phyloP scores from a whole-genome alignment of 2,113 vertebrate species.

The Trematomus loennbergii region DNA sequence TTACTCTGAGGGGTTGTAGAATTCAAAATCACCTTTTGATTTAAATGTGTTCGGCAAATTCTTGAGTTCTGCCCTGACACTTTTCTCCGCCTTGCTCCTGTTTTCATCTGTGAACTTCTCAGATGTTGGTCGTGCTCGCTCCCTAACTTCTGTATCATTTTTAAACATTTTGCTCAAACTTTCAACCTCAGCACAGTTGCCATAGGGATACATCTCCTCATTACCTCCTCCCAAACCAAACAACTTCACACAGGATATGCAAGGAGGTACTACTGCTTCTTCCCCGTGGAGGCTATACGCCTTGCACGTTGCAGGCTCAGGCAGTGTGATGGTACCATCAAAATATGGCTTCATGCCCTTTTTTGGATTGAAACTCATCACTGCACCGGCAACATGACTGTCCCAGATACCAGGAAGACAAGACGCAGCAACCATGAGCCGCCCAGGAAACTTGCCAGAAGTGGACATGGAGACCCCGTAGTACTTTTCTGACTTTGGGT shows the following conservation, averaged over 20 bases:
- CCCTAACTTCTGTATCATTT: not conserved
- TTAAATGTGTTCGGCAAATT: rapidly evolving
- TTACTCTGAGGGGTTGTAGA: not conserved
- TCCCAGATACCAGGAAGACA: slow-evolving; percentile 11
- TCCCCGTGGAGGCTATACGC: rapidly evolving
- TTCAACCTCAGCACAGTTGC: slow-evolving; percentile 55
- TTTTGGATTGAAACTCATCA: slow-evolving; percentile 32
- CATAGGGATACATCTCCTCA: too few species aligned
- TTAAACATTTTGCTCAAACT: slow-evolving; percentile 52
- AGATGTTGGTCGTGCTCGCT: not conserved
- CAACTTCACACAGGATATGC: slow-evolving; percentile 2
- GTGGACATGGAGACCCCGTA: slow-evolving; percentile 63
- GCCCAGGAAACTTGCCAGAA: rapidly evolving
- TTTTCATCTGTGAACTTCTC: rapidly evolving
- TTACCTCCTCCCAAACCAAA: slow-evolving; percentile 27
- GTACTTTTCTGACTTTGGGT: not conserved
- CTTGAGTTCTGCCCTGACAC: rapidly evolving
- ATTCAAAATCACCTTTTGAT: rapidly evolving
- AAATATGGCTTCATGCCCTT: rapidly evolving
- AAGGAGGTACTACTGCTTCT: rapidly evolving
- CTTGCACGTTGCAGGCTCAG: not conserved
- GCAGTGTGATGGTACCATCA: slow-evolving; percentile 45
- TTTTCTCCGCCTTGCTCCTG: rapidly evolving
- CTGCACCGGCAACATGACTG: slow-evolving; percentile 38
- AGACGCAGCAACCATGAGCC: slow-evolving; percentile 2